Conservation (phyloP, 2,888 invertebrate species). For the Heliconius cydno region DNA sequence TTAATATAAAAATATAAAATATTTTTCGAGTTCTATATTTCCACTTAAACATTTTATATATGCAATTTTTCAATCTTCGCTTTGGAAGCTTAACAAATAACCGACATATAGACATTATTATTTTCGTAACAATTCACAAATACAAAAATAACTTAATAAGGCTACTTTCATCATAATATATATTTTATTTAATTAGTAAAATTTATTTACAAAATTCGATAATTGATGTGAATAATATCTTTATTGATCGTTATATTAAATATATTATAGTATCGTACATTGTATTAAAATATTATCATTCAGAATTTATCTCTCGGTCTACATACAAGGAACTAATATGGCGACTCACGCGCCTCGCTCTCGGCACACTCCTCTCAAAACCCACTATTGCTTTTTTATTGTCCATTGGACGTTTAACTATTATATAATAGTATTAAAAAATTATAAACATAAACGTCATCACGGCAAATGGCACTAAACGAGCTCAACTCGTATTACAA, state of each 20-base stretch:
- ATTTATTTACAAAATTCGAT: constrained; percentile 62
- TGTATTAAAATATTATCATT: constrained; percentile 80
- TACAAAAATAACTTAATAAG: constrained; percentile 60
- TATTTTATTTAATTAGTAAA: constrained; percentile 58
- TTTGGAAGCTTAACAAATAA: constrained; percentile 29
- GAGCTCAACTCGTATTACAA: constrained; percentile 70
- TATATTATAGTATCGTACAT: constrained; percentile 70
- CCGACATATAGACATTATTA: constrained; percentile 45
- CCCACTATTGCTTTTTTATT: constrained; percentile 63
- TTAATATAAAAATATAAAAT: constrained; percentile 57
- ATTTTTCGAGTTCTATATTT: constrained; percentile 64
- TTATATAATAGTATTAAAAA: constrained; percentile 62
- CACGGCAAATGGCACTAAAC: constrained; percentile 77
- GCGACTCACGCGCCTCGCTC: constrained; percentile 45
- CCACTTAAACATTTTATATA: constrained; percentile 46
- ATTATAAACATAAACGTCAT: constrained; percentile 65
- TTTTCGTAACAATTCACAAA: constrained; percentile 56
- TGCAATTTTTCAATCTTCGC: constrained; percentile 18
- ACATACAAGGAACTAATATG: constrained; percentile 59
- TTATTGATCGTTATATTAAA: constrained; percentile 61
- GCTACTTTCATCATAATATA: constrained; percentile 53
- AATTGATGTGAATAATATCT: constrained; percentile 63
- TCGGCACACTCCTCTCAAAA: constrained; percentile 51
- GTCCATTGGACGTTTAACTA: constrained; percentile 69
- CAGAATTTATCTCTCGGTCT: constrained; percentile 71